These are phyloP conservation scores for Pelosia muscerda DNA, from an alignment of 2,888 invertebrate genomes.

Conservation along the genomic window DNA sequence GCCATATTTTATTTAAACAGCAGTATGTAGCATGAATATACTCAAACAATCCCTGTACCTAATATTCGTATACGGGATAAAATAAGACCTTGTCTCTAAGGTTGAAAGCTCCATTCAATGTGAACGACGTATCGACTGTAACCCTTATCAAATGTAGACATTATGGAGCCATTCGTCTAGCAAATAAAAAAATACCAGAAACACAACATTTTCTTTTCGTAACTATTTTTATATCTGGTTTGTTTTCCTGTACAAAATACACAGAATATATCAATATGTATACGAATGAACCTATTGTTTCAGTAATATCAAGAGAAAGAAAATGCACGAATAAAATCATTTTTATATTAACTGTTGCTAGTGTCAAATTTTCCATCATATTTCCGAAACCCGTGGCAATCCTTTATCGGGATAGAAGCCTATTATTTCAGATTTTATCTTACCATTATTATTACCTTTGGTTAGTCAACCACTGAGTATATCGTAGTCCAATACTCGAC, in stretches of 20 bases:
- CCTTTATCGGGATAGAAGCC: no score
- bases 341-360: not conserved
- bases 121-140: conserved; percentile 60
- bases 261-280: not conserved
- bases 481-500: no score
- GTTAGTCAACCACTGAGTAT: no score
- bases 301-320: not conserved
- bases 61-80: conserved; percentile 34
- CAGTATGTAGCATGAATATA: conserved; percentile 22
- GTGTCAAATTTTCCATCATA: no score
- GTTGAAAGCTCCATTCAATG: conserved; percentile 53
- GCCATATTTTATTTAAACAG: conserved; percentile 19
- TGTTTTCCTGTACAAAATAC: conserved; percentile 26
- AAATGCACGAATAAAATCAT: not conserved
- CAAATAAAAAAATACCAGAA: conserved; percentile 56
- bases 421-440: no score
- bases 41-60: conserved; percentile 5
- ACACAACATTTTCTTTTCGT: conserved; percentile 44
- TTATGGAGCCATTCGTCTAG: conserved; percentile 66
- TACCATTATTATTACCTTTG: no score
- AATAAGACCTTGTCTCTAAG: conserved; percentile 56
- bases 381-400: no score
- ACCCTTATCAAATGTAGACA: conserved; percentile 77
- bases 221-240: conserved; percentile 41
- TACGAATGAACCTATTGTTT: not conserved